phyloP scores from a whole-genome alignment of 2,888 invertebrate genomes.

The Pterostichus madidus region DNA sequence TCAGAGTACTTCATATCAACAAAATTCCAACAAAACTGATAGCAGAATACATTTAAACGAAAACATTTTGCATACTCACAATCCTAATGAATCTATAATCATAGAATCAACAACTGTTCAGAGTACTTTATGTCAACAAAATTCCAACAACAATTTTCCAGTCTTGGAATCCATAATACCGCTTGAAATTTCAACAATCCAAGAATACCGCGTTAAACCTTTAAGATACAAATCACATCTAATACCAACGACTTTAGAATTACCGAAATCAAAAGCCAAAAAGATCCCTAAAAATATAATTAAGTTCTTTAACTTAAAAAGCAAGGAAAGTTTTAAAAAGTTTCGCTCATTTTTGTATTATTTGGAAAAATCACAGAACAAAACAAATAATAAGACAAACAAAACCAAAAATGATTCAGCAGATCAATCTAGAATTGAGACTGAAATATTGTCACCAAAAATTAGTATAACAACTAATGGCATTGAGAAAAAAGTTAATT shows the following conservation, averaged over 20 bases:
- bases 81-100: background rate
- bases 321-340: background rate
- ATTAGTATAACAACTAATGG: constrained; percentile 3
- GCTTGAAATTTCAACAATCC: background rate
- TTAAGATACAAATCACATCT: background rate
- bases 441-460: background rate
- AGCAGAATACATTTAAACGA: background rate
- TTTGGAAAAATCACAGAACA: background rate
- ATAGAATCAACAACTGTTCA: background rate
- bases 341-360: constrained; percentile 14
- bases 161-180: constrained; percentile 5
- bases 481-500: background rate
- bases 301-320: background rate
- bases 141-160: background rate
- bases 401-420: background rate
- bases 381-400: too few species aligned
- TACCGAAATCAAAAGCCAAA: constrained; percentile 1
- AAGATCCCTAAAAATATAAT: background rate
- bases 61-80: background rate
- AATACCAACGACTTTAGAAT: background rate
- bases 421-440: background rate
- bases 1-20: background rate
- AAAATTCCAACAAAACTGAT: background rate
- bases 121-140: constrained; percentile 5
- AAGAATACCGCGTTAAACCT: constrained; percentile 2